Base-by-base conservation (phyloP, 2,797 vertebrate genomes). In the Lepidocolaptes lacrymiger region DNA sequence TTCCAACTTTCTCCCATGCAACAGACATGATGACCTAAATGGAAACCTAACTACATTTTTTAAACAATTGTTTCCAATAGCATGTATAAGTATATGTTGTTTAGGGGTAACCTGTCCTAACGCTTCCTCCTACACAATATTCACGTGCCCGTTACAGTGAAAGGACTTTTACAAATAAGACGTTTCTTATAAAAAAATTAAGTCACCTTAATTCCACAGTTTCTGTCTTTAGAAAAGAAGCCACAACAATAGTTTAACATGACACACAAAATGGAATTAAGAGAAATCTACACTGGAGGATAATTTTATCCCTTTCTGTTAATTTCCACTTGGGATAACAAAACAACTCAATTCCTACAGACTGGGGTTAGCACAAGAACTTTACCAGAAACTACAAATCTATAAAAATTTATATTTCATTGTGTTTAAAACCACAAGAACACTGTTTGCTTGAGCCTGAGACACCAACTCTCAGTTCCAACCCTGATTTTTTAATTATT, bases 1-100 rank as follows among this genome's bases (percentile, higher is more conserved):
- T 98, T 98, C 99, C 98, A 98, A 98, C 98, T 98, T 98, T 98
- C 98, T 99, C 98, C 99, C 99, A 99, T 99, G 99, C 99, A 99
- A 99, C 98, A 98, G 98, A 99, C 98, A 99, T 98, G 98, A 99
- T 98, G 98, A 98, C 97, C 98, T 98, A 98, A 98, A 98, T 98
- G 98, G 98, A 97, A 98, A 98, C 98, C 97, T 98, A 98, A 96
- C 97, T 98, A 98, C 98, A 91, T 82, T 94, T 89, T 97, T 98
- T 97, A 98, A 98, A 98, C 96, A 96, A 96, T 97, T 98, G 93
- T 95, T 97, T 98, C 98, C 97, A 98, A 97, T 98, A 99, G 98
- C 98, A 98, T 98, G 98, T 98, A 98, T 97, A 97, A 97, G 95
- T 97, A 97, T 98, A 97, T 96, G 98, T 98, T 98, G 95, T 98